A percentile compares a stretch with the other conserved stretches of the same genome.
These are phyloP conservation scores for Achlya flavicornis DNA, from an alignment of 2,888 invertebrate species.

Conservation along the genomic window DNA sequence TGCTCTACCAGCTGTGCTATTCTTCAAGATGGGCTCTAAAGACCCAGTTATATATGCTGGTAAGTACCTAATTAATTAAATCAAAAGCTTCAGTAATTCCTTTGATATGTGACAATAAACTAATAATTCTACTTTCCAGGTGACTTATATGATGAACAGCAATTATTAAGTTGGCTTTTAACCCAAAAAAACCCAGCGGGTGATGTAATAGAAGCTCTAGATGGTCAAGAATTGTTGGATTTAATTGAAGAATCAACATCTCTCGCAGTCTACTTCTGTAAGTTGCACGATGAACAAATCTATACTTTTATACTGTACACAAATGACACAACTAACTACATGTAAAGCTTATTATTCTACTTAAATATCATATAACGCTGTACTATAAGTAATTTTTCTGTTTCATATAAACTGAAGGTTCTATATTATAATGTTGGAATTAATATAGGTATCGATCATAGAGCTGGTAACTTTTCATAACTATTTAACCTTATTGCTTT, in stretches of 20 bases:
- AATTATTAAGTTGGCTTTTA: constrained; percentile 94
- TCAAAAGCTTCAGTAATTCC: neutral
- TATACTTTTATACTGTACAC: constrained; percentile 38
- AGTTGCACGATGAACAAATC: constrained; percentile 71
- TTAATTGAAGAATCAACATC: constrained; percentile 92
- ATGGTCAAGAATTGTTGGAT: constrained; percentile 90
- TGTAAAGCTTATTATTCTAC: constrained; percentile 8
- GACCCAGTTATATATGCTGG: constrained; percentile 96
- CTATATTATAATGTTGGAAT: neutral
- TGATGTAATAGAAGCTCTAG: constrained; percentile 94
- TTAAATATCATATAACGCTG: neutral
- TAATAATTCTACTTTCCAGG: constrained; percentile 72
- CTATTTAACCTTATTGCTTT: constrained; percentile 62
- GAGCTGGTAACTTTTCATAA: constrained; percentile 15
- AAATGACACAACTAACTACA: constrained; percentile 44
- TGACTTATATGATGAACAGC: constrained; percentile 93
- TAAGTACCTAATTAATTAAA: constrained; percentile 56
- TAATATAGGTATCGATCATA: constrained; percentile 1
- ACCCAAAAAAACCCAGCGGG: constrained; percentile 96
- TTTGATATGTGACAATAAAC: constrained; percentile 8
- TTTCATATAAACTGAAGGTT: neutral
- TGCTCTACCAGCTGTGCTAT: constrained; percentile 94
- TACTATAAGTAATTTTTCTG: neutral
- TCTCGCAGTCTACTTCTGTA: constrained; percentile 96
- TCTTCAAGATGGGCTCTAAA: constrained; percentile 93